Conservation (phyloP, 2,888 invertebrate species). For the Heliconius hortense region DNA sequence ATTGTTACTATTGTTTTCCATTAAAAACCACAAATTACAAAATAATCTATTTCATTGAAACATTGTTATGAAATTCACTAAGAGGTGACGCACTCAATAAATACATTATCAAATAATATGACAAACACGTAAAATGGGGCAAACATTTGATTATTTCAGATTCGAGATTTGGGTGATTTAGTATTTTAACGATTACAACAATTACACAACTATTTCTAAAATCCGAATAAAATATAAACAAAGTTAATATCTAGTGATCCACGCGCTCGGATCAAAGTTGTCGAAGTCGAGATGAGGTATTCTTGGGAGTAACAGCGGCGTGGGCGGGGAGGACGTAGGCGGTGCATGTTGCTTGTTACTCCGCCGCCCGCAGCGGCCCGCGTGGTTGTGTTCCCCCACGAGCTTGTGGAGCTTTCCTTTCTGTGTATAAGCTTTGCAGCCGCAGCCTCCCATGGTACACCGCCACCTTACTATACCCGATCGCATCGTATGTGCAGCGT, state of each 20-base stretch:
- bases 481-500: conserved; percentile 78
- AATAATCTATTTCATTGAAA: not conserved
- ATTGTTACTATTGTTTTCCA: not conserved
- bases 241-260: conserved; percentile 70
- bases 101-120: not conserved
- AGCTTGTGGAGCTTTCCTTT: conserved; percentile 73
- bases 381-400: conserved; percentile 76
- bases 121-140: not conserved
- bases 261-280: conserved; percentile 72
- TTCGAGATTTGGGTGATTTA: not conserved
- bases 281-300: conserved; percentile 66
- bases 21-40: not conserved
- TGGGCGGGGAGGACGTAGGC: conserved; percentile 54
- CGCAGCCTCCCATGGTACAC: conserved; percentile 78
- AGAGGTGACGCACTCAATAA: not conserved
- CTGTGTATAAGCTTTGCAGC: conserved; percentile 77
- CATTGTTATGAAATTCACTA: not conserved
- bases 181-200: conserved; percentile 3
- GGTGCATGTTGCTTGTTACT: conserved; percentile 47
- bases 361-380: conserved; percentile 66
- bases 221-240: conserved; percentile 7
- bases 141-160: not conserved
- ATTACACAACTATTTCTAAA: conserved; percentile 7
- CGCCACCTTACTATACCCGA: conserved; percentile 78
- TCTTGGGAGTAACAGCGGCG: conserved; percentile 63